Conservation (phyloP, 1,140 invertebrate genomes). For the Diachasma alloeum region DNA sequence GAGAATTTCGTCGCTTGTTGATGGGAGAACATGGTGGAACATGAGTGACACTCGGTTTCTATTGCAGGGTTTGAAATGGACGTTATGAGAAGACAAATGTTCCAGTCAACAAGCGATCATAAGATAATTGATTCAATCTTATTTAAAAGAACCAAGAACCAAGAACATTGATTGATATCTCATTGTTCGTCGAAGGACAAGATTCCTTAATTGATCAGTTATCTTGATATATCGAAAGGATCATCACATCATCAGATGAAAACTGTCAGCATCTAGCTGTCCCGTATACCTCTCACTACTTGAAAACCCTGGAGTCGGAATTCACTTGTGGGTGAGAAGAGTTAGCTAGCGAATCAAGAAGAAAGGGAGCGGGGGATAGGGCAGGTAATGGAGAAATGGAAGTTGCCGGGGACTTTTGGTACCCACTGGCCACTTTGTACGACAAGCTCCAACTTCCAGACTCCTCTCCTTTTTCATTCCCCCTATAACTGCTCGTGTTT, state of each 20-base stretch:
- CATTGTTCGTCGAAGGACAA: no score
- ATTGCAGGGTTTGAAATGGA: no score
- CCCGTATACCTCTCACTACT: not conserved
- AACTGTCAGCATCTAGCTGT: not conserved
- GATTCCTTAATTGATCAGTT: no score
- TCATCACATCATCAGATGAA: no score
- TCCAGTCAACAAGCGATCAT: no score
- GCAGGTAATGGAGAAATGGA: not conserved
- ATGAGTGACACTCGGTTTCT: no score
- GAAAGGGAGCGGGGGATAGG: not conserved
- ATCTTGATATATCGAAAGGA: no score
- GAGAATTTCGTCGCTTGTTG: not conserved
- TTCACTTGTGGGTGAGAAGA: not conserved
- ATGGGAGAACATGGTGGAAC: no score
- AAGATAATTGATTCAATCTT: no score
- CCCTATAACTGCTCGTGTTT: slow-evolving; percentile 32
- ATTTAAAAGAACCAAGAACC: no score
- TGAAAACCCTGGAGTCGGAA: not conserved
- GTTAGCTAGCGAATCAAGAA: not conserved
- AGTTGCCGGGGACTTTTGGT: slow-evolving; percentile 9
- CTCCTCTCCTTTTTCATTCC: slow-evolving; percentile 28
- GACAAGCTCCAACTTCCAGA: slow-evolving; percentile 39
- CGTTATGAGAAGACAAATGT: no score
- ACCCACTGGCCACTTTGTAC: slow-evolving; percentile 39
- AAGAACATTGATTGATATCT: no score